Evolutionary conservation across 2,888 invertebrate genomes (phyloP).

Genomic region (Nephrotoma appendiculata): DNA sequence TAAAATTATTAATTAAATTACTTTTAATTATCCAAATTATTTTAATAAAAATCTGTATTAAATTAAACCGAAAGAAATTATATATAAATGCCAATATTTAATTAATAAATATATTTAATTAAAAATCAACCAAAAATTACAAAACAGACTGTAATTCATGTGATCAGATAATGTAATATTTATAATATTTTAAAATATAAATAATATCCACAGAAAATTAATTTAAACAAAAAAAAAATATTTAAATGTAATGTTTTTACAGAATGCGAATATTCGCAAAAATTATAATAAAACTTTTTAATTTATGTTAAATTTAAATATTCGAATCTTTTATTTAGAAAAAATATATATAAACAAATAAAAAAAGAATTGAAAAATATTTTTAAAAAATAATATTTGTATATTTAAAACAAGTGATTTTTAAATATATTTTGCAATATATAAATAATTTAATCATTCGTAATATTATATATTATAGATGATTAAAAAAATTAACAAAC

Average conservation of each 20-base stretch:
- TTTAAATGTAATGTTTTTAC: constrained; percentile 3
- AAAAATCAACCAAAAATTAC: constrained; percentile 6
- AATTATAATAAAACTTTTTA: not conserved
- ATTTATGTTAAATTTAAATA: constrained; percentile 4
- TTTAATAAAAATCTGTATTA: not conserved
- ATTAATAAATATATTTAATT: not conserved
- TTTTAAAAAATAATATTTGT: constrained; percentile 3
- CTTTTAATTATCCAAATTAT: not conserved
- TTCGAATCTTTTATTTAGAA: not conserved
- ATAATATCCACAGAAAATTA: constrained; percentile 8
- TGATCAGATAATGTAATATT: constrained; percentile 13
- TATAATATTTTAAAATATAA: constrained; percentile 9
- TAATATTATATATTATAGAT: constrained; percentile 4
- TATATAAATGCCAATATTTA: not conserved
- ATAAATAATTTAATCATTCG: not conserved
- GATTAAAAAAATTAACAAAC: not conserved
- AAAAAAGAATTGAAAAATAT: not conserved
- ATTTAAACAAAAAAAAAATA: not conserved
- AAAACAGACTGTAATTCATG: constrained; percentile 13
- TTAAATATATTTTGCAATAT: constrained; percentile 4
- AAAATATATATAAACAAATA: not conserved
- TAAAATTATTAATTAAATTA: not conserved
- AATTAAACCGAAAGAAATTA: not conserved
- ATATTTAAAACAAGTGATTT: not conserved
- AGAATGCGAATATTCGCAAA: constrained; percentile 2